Evolutionary conservation across 2,888 invertebrate genomes (phyloP), one percentile per base, ranked within the genome.

Genomic region (Ischnus inquisitorius): DNA sequence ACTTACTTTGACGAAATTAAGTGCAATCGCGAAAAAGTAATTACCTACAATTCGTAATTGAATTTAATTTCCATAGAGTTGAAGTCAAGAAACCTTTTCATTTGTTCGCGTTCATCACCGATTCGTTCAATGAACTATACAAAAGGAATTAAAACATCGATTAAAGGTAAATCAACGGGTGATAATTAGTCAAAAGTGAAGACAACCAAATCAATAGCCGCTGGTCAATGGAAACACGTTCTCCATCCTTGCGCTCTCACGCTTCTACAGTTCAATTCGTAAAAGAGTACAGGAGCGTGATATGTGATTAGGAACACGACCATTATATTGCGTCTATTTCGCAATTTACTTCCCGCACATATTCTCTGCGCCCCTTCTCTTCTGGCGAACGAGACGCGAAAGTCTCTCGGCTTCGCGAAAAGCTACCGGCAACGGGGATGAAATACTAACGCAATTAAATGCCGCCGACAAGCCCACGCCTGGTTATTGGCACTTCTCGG

Each of bases 401-500:
- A 88, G 87, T 89, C 87, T 51, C 80, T 28, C 80, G 71, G 85
- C 85, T 76, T 75, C 78, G 84, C 86, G 71, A 8, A 83, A 60
- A 48, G 46, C 54, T 46, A 19, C 68, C 64, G 69, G 54, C 68
- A 57, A 28, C 79, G 71, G 34, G 83, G 86, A 92, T 92, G 90
- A 92, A 92, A 92, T 92, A 92, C 90, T 92, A 92, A 92, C 85
- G 92, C 92, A 92, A 92, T 92, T 92, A 92, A 92, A 92, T 86
- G 88, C 89, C 87, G 88, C 90, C 90, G 90, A 91, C 91, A 89
- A 91, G 90, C 89, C 88, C 83, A 71, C 84, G 86, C 89, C 89
- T 89, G 90, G 91, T 92, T 92, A 92, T 92, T 92, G 92, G 92
- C 91, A 92, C 92, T 92, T 89, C 90, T 92, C 90, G 88, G 81